A percentile compares a stretch with the other conserved stretches of the same genome.
Conservation (phyloP, 2,113 vertebrate genomes). For the Passer domesticus region DNA sequence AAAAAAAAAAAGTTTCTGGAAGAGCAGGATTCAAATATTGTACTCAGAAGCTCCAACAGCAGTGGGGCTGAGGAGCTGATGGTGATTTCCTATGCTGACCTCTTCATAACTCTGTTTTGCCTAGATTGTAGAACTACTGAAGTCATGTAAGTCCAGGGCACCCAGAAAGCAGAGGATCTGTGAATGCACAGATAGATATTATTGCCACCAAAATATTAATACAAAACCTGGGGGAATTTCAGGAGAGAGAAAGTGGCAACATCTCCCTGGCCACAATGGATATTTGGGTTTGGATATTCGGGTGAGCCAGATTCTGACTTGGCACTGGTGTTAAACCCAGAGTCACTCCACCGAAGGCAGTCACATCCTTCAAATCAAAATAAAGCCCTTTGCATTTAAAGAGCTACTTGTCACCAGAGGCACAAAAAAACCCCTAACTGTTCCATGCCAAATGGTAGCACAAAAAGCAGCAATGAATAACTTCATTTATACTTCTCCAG, state of each 20-base stretch:
- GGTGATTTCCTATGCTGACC: neutral
- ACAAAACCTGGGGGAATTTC: neutral
- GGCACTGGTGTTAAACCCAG: neutral
- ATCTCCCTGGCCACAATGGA: neutral
- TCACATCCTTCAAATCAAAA: neutral
- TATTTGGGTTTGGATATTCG: neutral
- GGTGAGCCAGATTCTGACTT: neutral
- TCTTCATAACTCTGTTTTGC: neutral
- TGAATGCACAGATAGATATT: neutral
- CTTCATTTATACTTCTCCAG: slow-evolving; percentile 15
- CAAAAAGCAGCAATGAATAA: neutral
- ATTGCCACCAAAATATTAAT: neutral
- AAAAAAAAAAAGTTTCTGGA: neutral
- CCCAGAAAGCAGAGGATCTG: neutral
- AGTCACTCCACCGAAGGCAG: neutral
- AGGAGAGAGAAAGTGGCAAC: neutral
- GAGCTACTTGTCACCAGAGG: neutral
- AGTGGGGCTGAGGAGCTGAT: neutral
- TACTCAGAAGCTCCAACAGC: neutral
- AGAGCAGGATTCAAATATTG: neutral
- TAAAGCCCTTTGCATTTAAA: neutral
- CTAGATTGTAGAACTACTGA: neutral
- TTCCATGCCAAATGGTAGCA: neutral
- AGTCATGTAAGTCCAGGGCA: neutral
- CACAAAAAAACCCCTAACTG: neutral